These are phyloP conservation scores for Mormyrus lacerda DNA, from an alignment of 2,113 vertebrate genomes.

Conservation along the genomic window DNA sequence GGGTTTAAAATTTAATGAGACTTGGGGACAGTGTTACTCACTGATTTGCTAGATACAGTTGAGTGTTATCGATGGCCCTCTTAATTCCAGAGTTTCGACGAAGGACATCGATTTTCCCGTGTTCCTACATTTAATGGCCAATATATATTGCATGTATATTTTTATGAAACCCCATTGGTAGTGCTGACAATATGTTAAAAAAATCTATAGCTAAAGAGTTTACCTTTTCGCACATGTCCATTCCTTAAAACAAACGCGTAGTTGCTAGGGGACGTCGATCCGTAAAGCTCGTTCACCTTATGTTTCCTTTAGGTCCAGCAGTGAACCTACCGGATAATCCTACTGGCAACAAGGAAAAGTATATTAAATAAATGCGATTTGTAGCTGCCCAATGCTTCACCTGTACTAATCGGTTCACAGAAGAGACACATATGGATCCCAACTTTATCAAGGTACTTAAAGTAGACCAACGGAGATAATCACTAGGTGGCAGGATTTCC, in stretches of 20 bases:
- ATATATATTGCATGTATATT: background rate
- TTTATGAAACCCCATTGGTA: background rate
- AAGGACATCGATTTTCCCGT: background rate
- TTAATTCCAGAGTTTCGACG: slow-evolving; percentile 21
- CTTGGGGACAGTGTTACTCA: background rate
- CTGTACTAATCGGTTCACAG: background rate
- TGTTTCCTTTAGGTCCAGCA: background rate
- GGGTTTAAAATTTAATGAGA: background rate
- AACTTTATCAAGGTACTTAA: background rate
- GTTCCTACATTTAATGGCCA: background rate
- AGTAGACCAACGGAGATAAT: background rate
- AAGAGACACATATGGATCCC: background rate
- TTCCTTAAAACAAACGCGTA: background rate
- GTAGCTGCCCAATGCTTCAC: background rate
- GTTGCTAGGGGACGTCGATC: background rate
- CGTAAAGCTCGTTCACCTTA: background rate
- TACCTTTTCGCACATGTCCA: background rate
- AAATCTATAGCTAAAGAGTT: background rate
- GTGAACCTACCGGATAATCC: background rate
- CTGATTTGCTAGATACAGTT: slow-evolving; percentile 28
- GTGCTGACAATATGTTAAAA: background rate
- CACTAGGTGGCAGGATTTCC: slow-evolving; percentile 24
- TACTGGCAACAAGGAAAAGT: background rate
- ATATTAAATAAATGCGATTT: background rate
- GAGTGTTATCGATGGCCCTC: slow-evolving; percentile 25